A percentile compares a stretch with the other conserved stretches of the same genome.
Evolutionary conservation across 2,113 vertebrate genomes (phyloP).

Genomic region (Petrocephalus zakoni): DNA sequence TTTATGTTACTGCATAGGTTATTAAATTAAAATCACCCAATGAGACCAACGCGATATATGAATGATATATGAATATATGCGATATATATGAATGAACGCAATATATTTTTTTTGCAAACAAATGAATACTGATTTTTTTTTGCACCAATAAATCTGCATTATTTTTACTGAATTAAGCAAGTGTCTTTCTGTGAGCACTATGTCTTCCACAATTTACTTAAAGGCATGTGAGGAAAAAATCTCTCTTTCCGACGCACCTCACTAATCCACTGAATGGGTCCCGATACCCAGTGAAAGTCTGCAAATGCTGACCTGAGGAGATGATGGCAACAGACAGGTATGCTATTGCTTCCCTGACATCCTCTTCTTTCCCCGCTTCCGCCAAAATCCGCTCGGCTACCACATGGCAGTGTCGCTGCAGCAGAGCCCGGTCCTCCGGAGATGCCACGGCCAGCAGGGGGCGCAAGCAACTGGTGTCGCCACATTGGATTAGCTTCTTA

Average conservation of each 20-base stretch:
- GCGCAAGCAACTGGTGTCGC: conserved; percentile 77
- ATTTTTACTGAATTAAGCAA: background rate
- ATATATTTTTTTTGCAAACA: background rate
- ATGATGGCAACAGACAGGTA: conserved; percentile 89
- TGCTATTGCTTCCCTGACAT: conserved; percentile 72
- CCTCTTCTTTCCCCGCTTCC: conserved; percentile 42
- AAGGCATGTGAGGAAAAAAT: background rate
- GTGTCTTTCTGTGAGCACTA: background rate
- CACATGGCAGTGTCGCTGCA: conserved; percentile 71
- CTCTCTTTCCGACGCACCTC: background rate
- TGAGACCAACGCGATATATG: background rate
- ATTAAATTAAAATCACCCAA: background rate
- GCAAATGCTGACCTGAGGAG: conserved; percentile 63
- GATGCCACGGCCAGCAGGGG: conserved; percentile 70
- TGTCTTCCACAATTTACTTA: background rate
- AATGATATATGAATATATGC: no score
- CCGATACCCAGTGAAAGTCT: background rate
- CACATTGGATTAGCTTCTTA: conserved; percentile 74
- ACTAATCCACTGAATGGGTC: background rate
- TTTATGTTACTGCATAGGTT: background rate
- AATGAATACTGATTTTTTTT: background rate
- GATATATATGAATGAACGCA: no score
- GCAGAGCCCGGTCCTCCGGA: conserved; percentile 62
- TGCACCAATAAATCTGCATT: background rate
- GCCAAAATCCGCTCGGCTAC: conserved; percentile 69